phyloP scores from a whole-genome alignment of 2,888 invertebrate genomes.

The Mayetiola destructor region DNA sequence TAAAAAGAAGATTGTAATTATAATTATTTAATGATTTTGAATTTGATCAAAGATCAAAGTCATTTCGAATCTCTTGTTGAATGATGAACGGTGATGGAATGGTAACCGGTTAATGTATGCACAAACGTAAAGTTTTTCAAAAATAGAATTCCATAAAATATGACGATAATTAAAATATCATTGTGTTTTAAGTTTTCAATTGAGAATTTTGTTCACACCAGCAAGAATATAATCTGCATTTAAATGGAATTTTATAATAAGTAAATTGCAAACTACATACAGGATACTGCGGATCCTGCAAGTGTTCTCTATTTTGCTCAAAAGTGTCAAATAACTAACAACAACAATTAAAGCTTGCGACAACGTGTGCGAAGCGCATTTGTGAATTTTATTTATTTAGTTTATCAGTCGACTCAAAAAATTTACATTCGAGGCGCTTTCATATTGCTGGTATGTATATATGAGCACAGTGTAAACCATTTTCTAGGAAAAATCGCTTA shows the following conservation, averaged over 20 bases:
- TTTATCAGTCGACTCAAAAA: constrained; percentile 1
- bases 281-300: too few species aligned
- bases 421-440: neutral
- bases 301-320: too few species aligned
- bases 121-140: neutral
- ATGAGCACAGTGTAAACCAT: too few species aligned
- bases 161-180: neutral
- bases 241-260: neutral
- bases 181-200: neutral
- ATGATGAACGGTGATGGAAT: too few species aligned
- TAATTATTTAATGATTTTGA: too few species aligned
- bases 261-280: too few species aligned
- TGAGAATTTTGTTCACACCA: neutral
- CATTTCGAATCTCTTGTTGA: too few species aligned
- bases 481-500: neutral
- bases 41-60: too few species aligned
- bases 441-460: too few species aligned
- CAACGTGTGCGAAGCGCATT: neutral
- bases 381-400: neutral
- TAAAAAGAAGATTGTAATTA: too few species aligned
- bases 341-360: neutral
- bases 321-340: neutral
- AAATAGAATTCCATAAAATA: neutral
- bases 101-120: too few species aligned
- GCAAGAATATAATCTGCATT: neutral